Conservation (phyloP, 2,113 vertebrate genomes). For the Typhlomys cinereus region DNA sequence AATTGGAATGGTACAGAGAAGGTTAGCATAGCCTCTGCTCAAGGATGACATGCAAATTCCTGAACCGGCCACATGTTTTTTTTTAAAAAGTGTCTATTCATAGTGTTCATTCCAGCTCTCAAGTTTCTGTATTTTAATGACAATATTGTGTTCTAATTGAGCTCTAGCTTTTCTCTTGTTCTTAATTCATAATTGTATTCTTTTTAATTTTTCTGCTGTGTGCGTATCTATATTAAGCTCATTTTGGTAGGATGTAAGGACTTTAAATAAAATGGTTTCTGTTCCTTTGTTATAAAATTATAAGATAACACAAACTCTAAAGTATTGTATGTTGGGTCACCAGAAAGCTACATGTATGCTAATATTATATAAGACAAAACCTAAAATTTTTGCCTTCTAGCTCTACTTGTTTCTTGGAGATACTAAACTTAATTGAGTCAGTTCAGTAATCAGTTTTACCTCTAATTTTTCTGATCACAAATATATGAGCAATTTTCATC, state of each 20-base stretch:
- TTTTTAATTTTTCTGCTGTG: background rate
- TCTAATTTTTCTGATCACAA: background rate
- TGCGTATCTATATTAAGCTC: background rate
- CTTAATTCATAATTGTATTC: background rate
- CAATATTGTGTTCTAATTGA: background rate
- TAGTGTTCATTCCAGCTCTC: background rate
- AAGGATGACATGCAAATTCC: too few relatives aligned
- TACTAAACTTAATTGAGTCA: background rate
- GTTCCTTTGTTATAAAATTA: conserved; percentile 26
- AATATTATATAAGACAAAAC: background rate
- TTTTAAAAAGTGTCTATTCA: background rate
- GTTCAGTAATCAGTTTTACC: background rate
- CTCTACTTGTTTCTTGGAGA: background rate
- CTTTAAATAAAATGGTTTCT: conserved; percentile 39
- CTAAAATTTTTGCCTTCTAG: background rate
- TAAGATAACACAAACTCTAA: background rate
- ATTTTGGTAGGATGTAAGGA: background rate
- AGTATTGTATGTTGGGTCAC: background rate
- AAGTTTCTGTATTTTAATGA: background rate
- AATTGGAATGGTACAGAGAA: too few relatives aligned
- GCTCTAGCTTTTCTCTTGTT: conserved; percentile 12
- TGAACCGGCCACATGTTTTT: too few relatives aligned
- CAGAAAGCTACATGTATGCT: background rate
- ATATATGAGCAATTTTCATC: background rate
- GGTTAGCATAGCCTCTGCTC: too few relatives aligned